A percentile compares a stretch with the other conserved stretches of the same genome.
These are phyloP conservation scores for Rhinophrynus dorsalis DNA, from an alignment of 2,797 vertebrate genomes.

Conservation along the genomic window DNA sequence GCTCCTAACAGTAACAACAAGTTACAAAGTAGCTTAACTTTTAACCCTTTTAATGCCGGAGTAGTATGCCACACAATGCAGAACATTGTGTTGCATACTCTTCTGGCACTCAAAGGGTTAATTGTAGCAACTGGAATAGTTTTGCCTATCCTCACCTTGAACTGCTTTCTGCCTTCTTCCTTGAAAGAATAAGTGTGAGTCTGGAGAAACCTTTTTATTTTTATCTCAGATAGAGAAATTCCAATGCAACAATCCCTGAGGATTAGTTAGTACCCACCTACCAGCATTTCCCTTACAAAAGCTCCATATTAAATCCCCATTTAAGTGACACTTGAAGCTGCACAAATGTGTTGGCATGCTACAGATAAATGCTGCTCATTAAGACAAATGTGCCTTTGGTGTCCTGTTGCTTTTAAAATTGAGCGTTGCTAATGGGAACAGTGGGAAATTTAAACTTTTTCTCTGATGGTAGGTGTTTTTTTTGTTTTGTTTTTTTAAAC, in stretches of 20 bases:
- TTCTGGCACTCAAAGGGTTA: too few species aligned
- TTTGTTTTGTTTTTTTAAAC: constrained; percentile 6
- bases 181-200: too few species aligned
- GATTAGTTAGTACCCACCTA: constrained; percentile 11
- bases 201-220: too few species aligned
- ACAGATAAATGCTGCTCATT: constrained; percentile 33
- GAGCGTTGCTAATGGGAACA: constrained; percentile 4
- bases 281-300: constrained; percentile 4
- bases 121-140: too few species aligned
- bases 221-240: constrained; percentile 9
- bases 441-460: constrained; percentile 10
- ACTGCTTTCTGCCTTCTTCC: too few species aligned
- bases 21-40: too few species aligned
- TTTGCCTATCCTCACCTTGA: too few species aligned
- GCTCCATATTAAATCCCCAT: constrained; percentile 21
- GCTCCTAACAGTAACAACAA: too few species aligned
- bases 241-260: neutral
- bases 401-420: constrained; percentile 24
- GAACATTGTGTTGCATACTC: too few species aligned
- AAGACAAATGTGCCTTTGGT: constrained; percentile 24
- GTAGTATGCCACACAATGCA: too few species aligned
- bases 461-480: neutral
- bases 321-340: constrained; percentile 20
- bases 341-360: neutral
- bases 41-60: too few species aligned